phyloP scores from a whole-genome alignment of 1,140 invertebrate genomes.

The Diorhabda carinulata region DNA sequence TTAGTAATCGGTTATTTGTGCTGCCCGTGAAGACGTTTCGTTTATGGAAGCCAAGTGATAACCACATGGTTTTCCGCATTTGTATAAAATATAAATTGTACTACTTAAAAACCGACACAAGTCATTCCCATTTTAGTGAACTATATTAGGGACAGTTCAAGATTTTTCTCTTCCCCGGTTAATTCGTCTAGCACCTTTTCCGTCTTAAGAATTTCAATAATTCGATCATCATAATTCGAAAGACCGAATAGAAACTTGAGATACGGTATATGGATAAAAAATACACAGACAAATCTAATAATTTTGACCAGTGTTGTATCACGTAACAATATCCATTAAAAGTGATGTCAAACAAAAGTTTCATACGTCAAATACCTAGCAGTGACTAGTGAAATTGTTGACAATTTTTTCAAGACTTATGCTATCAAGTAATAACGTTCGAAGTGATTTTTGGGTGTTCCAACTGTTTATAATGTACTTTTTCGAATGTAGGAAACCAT shows the following conservation, averaged over 20 bases:
- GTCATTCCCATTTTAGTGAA: constrained; percentile 24
- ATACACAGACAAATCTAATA: background rate
- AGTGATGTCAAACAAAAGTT: constrained; percentile 23
- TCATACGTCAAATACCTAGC: constrained; percentile 21
- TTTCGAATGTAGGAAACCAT: constrained; percentile 13
- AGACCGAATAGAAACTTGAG: background rate
- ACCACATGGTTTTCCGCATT: constrained; percentile 52
- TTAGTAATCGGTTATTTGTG: constrained; percentile 34
- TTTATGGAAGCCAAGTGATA: constrained; percentile 42
- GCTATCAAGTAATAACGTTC: background rate
- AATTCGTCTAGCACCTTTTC: constrained; percentile 3
- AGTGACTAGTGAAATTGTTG: constrained; percentile 25
- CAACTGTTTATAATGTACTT: background rate
- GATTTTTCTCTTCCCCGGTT: constrained; percentile 13
- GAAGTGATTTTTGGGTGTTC: constrained; percentile 7
- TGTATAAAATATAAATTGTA: constrained; percentile 19
- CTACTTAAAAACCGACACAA: constrained; percentile 19
- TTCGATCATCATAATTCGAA: background rate
- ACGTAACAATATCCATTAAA: constrained; percentile 16
- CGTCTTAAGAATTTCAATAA: background rate
- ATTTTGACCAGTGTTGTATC: constrained; percentile 16
- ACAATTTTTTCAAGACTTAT: constrained; percentile 15
- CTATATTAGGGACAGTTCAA: constrained; percentile 14
- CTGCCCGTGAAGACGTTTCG: constrained; percentile 37
- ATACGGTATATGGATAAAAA: background rate